phyloP scores from a whole-genome alignment of 2,888 invertebrate species.

The Limnephilus lunatus region DNA sequence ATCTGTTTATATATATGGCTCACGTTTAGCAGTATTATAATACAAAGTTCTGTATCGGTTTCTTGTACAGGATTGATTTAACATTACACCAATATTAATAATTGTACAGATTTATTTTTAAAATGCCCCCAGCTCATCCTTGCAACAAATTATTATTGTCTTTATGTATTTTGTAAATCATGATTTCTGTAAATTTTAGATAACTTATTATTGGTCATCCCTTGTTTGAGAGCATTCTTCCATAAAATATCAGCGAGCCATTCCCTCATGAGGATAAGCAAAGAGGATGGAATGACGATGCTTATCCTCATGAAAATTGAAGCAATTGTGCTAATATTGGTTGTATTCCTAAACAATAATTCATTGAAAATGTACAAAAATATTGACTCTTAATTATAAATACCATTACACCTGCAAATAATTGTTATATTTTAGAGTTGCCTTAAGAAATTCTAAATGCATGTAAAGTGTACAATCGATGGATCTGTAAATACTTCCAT shows the following conservation, averaged over 20 bases:
- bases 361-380: neutral
- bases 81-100: neutral
- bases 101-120: conserved; percentile 15
- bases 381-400: neutral
- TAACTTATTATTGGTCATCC: neutral
- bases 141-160: conserved; percentile 31
- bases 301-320: neutral
- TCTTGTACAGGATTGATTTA: conserved; percentile 23
- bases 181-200: conserved; percentile 10
- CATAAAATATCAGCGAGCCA: neutral
- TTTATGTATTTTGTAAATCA: neutral
- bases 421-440: conserved; percentile 27
- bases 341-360: neutral
- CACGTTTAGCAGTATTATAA: conserved; percentile 32
- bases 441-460: conserved; percentile 38
- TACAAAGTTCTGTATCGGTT: neutral
- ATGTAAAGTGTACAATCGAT: conserved; percentile 20
- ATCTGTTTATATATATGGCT: conserved; percentile 24
- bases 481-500: conserved; percentile 9
- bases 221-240: neutral
- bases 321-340: neutral
- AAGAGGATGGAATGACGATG: neutral
- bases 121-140: neutral
- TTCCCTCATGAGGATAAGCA: neutral
- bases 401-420: neutral